These are phyloP conservation scores for Phenganax marumi DNA, from an alignment of 92 coral and sea anemone species.

Conservation along the genomic window DNA sequence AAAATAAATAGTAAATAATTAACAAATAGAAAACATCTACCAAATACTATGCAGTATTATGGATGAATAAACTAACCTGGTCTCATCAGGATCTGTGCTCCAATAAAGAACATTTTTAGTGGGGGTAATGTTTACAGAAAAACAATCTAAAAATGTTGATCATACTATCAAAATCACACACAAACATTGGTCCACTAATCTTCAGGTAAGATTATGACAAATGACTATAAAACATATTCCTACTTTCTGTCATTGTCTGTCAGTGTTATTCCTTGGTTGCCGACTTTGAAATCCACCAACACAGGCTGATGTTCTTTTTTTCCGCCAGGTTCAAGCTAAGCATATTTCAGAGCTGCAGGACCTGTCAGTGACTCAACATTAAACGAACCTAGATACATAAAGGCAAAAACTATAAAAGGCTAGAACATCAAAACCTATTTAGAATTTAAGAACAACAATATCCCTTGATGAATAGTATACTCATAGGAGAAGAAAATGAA, in stretches of 20 bases:
- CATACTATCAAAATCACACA: too few species aligned
- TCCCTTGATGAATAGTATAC: neutral
- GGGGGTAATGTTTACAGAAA: slow-evolving; percentile 92
- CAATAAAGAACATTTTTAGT: slow-evolving; percentile 75
- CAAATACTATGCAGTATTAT: too few species aligned
- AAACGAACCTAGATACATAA: slow-evolving; percentile 38
- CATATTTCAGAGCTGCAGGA: slow-evolving; percentile 77
- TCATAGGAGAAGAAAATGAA: slow-evolving; percentile 64
- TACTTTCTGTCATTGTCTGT: slow-evolving; percentile 96
- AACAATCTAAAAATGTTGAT: slow-evolving; percentile 63
- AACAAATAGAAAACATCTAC: too few species aligned
- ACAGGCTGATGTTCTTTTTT: slow-evolving; percentile 73
- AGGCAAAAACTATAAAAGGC: too few species aligned
- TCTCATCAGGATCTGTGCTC: slow-evolving; percentile 92
- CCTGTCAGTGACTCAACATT: slow-evolving; percentile 95
- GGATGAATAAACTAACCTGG: slow-evolving; percentile 67
- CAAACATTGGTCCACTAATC: too few species aligned
- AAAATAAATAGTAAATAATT: too few species aligned
- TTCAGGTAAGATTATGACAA: neutral
- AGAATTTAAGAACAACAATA: too few species aligned
- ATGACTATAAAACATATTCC: slow-evolving; percentile 30
- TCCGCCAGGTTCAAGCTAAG: slow-evolving; percentile 64
- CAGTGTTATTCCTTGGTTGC: slow-evolving; percentile 87
- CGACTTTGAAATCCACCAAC: slow-evolving; percentile 76
- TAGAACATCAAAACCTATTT: too few species aligned